These are phyloP conservation scores for Pyxicephalus adspersus DNA, from an alignment of 2,113 vertebrate species.

Conservation along the genomic window DNA sequence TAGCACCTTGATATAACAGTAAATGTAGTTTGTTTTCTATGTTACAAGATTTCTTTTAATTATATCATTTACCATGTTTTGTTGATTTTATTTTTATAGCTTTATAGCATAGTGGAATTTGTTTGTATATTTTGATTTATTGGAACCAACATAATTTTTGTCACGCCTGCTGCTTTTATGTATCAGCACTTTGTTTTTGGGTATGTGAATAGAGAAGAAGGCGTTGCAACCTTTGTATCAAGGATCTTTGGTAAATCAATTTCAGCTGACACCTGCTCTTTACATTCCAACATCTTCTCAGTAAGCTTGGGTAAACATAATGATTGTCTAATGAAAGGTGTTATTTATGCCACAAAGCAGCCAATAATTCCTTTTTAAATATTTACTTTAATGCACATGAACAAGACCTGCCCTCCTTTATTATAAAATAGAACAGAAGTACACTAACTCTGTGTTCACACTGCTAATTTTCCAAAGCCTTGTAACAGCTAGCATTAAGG, in stretches of 20 bases:
- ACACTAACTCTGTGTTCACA: not conserved
- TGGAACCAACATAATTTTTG: no score
- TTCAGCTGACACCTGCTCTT: constrained; percentile 26
- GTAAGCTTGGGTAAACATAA: constrained; percentile 30
- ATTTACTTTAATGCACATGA: not conserved
- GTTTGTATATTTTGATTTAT: no score
- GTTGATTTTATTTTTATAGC: no score
- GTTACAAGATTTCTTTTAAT: no score
- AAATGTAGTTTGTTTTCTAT: no score
- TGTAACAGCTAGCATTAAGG: constrained; percentile 29
- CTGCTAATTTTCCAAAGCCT: constrained; percentile 2
- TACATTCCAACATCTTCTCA: not conserved
- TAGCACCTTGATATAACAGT: no score
- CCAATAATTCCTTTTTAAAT: constrained; percentile 39
- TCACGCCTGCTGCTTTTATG: no score
- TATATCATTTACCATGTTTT: no score
- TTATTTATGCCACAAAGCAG: constrained; percentile 18
- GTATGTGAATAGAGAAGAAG: not conserved
- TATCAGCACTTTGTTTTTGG: no score
- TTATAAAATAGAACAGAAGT: not conserved
- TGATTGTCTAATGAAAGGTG: constrained; percentile 33
- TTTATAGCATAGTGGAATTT: no score
- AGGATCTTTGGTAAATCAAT: not conserved
- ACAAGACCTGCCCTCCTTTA: not conserved
- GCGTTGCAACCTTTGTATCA: not conserved